A percentile compares a stretch with the other conserved stretches of the same genome.
Evolutionary conservation across 2,113 vertebrate genomes (phyloP).

Genomic region (Daphoenositta chrysoptera): DNA sequence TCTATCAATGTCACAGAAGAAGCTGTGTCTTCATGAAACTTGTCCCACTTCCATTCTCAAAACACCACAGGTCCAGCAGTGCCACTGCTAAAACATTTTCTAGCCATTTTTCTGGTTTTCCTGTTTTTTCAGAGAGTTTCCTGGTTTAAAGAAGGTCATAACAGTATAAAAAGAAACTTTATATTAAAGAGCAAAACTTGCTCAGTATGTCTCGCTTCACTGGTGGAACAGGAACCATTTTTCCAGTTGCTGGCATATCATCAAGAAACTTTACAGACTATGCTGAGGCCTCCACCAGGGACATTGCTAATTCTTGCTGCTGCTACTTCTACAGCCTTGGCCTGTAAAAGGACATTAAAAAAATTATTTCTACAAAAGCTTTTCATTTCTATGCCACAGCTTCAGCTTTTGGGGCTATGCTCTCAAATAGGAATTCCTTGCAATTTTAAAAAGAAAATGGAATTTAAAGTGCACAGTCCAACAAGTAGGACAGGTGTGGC

Average conservation of each 20-base stretch:
- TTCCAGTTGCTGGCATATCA: neutral
- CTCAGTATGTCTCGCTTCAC: neutral
- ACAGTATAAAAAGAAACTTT: neutral
- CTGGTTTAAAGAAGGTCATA: neutral
- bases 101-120: neutral
- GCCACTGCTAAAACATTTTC: neutral
- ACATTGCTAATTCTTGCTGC: neutral
- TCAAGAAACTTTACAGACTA: neutral
- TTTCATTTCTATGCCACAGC: neutral
- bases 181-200: neutral
- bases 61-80: neutral
- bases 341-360: neutral
- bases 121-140: rapidly evolving
- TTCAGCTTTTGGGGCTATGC: neutral
- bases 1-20: neutral
- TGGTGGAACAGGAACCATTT: neutral
- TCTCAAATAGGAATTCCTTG: neutral
- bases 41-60: neutral
- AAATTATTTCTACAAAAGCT: neutral
- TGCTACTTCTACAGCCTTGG: neutral
- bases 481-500: neutral
- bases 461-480: neutral
- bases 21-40: neutral
- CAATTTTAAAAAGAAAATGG: neutral
- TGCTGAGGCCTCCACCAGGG: neutral